Evolutionary conservation across 2,113 vertebrate genomes (phyloP), one percentile per base, ranked within the genome.

Genomic region (Glaucomys volans): DNA sequence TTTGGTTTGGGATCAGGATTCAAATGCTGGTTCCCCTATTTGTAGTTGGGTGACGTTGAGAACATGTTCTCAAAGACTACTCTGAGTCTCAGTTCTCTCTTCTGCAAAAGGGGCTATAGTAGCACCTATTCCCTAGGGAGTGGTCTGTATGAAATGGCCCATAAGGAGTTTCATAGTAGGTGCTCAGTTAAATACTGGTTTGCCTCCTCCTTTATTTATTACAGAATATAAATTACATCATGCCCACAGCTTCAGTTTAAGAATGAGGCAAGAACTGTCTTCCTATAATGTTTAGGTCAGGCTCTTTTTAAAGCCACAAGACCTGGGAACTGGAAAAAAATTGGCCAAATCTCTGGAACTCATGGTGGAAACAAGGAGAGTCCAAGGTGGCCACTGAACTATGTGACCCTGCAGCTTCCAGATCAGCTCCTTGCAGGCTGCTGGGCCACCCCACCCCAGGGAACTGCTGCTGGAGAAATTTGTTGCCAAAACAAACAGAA

Each of bases 401-500:
- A 54, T 92, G 90, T 40, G 59, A 82, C 32, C 82, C 88, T 52
- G 71, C 52, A 71, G 83, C 94, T 79, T 93, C 71, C 22, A 71
- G 82, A 69, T 71, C 82, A 66, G 83, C 69, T 83, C 80, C 57
- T 86, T 1, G 4, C 28, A 42, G 67, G 50, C 72, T 52, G 20
- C 47, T 16, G 62, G 90, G 94, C 42, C 90, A 87, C 94, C 87
- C 74, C 92, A 80, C 90, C 96, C 95, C n/a, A 72, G 87, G 96
- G 91, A 97, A 84, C 64, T 44, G 37, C 81, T 88, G 62, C 86
- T 77, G 28, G 30, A 80, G 86, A 94, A 93, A 62, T 79, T 71
- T 44, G 75, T 93, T 74, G 94, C 87, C 93, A 84, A 96, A 96
- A 95, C 95, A 97, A 98, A 97, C 89, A 97, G 77, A 85, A 7